A percentile compares a stretch with the other conserved stretches of the same genome.
Conservation (phyloP, 1,140 invertebrate genomes). For the Rhagoletis zephyria region DNA sequence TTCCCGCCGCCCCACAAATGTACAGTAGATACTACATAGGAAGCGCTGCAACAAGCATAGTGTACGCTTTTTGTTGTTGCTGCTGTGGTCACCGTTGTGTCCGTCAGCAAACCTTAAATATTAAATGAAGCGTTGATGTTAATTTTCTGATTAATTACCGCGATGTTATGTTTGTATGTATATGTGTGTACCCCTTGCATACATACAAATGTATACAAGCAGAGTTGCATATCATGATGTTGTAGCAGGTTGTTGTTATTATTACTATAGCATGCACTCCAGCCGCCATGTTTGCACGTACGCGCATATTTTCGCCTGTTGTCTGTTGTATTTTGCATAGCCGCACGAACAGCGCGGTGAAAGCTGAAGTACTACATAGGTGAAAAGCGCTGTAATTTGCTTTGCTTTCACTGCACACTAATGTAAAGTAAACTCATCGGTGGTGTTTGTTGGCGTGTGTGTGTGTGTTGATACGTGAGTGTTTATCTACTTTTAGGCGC, state of each 20-base stretch:
- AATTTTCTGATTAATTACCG: conserved; percentile 72
- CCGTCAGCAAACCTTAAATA: conserved; percentile 70
- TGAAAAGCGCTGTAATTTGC: not conserved
- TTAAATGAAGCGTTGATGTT: conserved; percentile 74
- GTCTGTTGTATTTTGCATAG: conserved; percentile 4
- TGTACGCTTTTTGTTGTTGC: not conserved
- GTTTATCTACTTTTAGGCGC: conserved; percentile 63
- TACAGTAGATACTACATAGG: not conserved
- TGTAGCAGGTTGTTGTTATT: conserved; percentile 7
- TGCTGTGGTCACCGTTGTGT: not conserved
- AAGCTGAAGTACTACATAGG: too few relatives aligned
- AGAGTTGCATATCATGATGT: not conserved
- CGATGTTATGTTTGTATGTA: conserved; percentile 48
- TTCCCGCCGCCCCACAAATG: too few relatives aligned
- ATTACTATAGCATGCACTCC: not conserved
- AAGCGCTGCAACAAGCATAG: not conserved
- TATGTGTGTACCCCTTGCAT: conserved; percentile 12
- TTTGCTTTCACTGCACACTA: not conserved
- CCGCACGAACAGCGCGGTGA: not conserved
- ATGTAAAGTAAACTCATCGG: not conserved
- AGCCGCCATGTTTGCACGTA: not conserved
- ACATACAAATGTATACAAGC: not conserved
- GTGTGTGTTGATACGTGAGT: conserved; percentile 11
- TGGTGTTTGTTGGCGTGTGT: too few relatives aligned
- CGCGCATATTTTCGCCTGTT: not conserved